phyloP scores from a whole-genome alignment of 2,113 vertebrate species.

The Candoia aspera region DNA sequence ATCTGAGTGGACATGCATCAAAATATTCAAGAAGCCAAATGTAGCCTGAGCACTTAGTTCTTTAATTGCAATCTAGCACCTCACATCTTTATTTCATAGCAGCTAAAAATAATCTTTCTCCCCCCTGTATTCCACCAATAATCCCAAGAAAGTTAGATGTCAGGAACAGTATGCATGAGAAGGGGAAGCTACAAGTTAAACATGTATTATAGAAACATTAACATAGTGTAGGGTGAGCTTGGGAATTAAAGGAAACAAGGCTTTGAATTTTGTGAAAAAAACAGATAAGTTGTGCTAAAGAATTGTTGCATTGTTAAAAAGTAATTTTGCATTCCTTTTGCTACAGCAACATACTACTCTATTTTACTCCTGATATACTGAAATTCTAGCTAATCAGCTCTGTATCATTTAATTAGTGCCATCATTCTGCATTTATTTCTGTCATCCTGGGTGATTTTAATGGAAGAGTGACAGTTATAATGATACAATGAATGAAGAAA shows the following conservation, averaged over 20 bases:
- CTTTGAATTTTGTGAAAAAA: background rate
- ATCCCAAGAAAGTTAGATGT: background rate
- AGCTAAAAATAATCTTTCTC: too few relatives aligned
- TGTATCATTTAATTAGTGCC: background rate
- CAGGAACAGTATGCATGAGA: too few relatives aligned
- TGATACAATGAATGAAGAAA: background rate
- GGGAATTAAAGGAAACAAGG: background rate
- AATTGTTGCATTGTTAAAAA: background rate
- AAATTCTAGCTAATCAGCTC: background rate
- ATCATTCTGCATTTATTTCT: background rate
- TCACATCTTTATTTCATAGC: background rate
- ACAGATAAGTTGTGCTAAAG: background rate
- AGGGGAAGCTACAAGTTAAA: background rate
- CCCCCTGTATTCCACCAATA: background rate
- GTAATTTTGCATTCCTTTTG: background rate
- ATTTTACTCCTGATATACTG: background rate
- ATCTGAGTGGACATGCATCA: too few relatives aligned
- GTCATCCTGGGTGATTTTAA: background rate
- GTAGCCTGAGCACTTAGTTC: background rate
- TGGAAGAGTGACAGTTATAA: background rate
- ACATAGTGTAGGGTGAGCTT: background rate
- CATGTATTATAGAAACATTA: background rate
- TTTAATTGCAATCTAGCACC: background rate
- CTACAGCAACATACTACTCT: background rate
- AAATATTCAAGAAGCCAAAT: too few relatives aligned